Evolutionary conservation across 2,113 vertebrate species (phyloP), one percentile per base, ranked within the genome.

Genomic region (Platichthys flesus): DNA sequence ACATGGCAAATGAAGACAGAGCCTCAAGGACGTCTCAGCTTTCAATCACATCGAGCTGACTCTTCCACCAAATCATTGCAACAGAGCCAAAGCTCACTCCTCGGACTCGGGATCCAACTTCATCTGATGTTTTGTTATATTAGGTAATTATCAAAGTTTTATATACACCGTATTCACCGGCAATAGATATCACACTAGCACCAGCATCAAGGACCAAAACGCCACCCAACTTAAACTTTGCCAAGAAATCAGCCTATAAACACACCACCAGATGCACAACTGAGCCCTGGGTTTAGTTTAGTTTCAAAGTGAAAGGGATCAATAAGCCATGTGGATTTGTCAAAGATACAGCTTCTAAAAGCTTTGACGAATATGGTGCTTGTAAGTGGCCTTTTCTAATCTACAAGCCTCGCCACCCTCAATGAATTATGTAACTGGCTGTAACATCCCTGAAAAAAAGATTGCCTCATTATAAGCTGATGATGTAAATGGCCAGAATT

Each of bases 1-100:
- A 71, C 58, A 61, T 56, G 49, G 72, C 64, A 75, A 85, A 82
- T 71, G 76, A 84, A 90, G 83, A 85, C 67, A 4, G 69, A 87
- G 69, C 67, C 74, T 77, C 67, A 55, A 74, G 82, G 49, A 78
- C 9, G 20, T 70, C 66, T 64, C 23, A 81, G 74, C 49, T 85
- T 88, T 82, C 89, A 85, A 67, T 86, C 84, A 83, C 63, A 65
- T 64, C 40, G 21, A 83, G 74, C 28, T 10, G 55, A 71, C 71
- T 67, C 73, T 49, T 42, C 6, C 8, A 78, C 59, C 24, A 56
- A 82, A 77, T 74, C 65, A 51, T 49, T 18, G 56, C n/a, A 70
- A 60, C 79, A 54, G 67, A 24, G 49, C 51, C 66, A 45, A 15
- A 52, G 18, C 61, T n/a, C 2, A 10, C 18, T 63, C 55, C 18